Percentiles rank a stretch among this genome's conserved stretches.
phyloP scores from a whole-genome alignment of 2,888 invertebrate species.

The Acanthosepion lycidas region DNA sequence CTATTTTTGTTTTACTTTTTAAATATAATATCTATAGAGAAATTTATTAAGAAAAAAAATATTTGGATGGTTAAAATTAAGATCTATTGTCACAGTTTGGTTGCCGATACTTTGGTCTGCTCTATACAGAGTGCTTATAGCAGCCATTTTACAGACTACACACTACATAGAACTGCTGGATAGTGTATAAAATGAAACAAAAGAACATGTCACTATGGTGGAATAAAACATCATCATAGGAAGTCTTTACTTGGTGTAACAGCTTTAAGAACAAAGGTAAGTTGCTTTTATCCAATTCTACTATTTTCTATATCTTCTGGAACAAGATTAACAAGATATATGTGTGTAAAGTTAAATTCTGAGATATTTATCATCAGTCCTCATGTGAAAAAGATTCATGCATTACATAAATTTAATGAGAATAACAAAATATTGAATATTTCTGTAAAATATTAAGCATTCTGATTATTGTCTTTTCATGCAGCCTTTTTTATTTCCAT shows the following conservation, averaged over 20 bases:
- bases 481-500: not conserved
- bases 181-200: not conserved
- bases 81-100: not conserved
- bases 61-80: not conserved
- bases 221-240: not conserved
- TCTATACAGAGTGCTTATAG: not conserved
- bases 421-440: not conserved
- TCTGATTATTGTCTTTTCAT: not conserved
- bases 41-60: not conserved
- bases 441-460: not conserved
- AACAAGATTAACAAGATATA: not conserved
- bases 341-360: not conserved
- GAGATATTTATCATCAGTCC: constrained; percentile 1
- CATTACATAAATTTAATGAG: not conserved
- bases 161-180: constrained; percentile 2
- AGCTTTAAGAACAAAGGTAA: not conserved
- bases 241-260: not conserved
- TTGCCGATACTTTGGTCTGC: not conserved
- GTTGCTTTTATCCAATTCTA: not conserved
- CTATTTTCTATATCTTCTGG: not conserved
- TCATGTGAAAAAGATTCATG: not conserved
- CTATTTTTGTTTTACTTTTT: not conserved
- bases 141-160: constrained; percentile 33
- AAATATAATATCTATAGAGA: not conserved
- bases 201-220: not conserved